A percentile compares a stretch with the other conserved stretches of the same genome.
phyloP scores from a whole-genome alignment of 2,797 vertebrate genomes.

The Alcedo quadribrachys region DNA sequence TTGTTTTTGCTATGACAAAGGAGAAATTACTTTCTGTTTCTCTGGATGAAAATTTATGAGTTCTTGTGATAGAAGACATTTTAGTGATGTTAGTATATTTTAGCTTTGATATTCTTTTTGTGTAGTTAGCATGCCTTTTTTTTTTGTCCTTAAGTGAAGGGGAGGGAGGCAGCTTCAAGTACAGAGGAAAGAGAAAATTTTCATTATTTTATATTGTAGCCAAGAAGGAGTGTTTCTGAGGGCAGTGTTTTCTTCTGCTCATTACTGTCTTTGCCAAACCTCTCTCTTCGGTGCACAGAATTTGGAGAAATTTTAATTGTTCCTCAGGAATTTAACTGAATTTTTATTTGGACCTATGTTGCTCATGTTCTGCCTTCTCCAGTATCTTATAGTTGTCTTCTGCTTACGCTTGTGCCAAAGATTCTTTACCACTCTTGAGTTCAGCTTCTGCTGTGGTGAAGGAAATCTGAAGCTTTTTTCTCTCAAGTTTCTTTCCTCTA shows the following conservation, averaged over 20 bases:
- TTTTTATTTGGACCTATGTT: background rate
- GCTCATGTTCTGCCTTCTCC: background rate
- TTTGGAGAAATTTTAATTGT: background rate
- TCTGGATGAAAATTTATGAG: background rate
- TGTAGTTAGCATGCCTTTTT: background rate
- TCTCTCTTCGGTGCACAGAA: background rate
- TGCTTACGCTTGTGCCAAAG: background rate
- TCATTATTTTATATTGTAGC: background rate
- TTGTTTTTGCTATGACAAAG: background rate
- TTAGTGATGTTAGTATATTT: background rate
- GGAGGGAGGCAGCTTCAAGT: background rate
- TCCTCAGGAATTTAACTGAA: background rate
- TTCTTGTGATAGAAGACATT: background rate
- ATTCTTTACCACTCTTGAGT: background rate
- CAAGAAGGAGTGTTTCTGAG: background rate
- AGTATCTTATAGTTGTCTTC: background rate
- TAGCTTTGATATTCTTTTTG: background rate
- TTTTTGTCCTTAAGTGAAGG: background rate
- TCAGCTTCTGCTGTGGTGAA: background rate
- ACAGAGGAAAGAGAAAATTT: background rate
- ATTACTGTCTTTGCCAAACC: background rate
- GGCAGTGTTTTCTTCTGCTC: background rate
- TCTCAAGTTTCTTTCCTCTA: background rate
- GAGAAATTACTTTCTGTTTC: background rate
- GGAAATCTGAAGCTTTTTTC: conserved; percentile 26